These are phyloP conservation scores for Chironomus riparius DNA, from an alignment of 2,888 invertebrate genomes.

Conservation along the genomic window DNA sequence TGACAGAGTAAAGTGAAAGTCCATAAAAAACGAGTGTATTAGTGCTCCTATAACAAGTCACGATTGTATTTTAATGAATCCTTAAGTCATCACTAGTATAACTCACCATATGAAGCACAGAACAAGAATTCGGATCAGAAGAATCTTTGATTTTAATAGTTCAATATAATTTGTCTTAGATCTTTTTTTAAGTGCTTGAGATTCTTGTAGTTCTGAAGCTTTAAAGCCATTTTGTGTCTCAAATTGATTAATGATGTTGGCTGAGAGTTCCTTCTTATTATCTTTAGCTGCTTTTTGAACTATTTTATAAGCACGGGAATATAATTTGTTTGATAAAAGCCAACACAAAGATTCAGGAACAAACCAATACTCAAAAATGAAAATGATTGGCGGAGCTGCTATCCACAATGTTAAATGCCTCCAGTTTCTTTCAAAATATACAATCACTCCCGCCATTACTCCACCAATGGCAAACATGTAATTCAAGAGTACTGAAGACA, in stretches of 20 bases:
- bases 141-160: neutral
- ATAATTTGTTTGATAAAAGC: constrained; percentile 50
- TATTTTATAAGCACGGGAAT: constrained; percentile 47
- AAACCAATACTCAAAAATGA: constrained; percentile 52
- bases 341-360: constrained; percentile 59
- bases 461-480: constrained; percentile 58
- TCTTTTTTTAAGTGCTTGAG: neutral
- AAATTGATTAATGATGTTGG: constrained; percentile 36
- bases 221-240: neutral
- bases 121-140: neutral
- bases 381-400: constrained; percentile 51
- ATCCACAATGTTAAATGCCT: constrained; percentile 47
- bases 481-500: constrained; percentile 53
- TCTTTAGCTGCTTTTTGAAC: constrained; percentile 49
- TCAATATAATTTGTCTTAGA: neutral
- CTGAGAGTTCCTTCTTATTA: constrained; percentile 46
- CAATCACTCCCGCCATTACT: constrained; percentile 50
- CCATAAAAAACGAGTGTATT: constrained; percentile 62
- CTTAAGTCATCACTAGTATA: no score
- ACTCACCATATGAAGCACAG: neutral
- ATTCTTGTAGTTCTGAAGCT: neutral
- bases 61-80: no score
- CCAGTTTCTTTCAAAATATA: constrained; percentile 53
- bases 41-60: constrained; percentile 46
- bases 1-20: constrained; percentile 55